Conservation (phyloP, 2,888 invertebrate genomes). For the Mantis religiosa region DNA sequence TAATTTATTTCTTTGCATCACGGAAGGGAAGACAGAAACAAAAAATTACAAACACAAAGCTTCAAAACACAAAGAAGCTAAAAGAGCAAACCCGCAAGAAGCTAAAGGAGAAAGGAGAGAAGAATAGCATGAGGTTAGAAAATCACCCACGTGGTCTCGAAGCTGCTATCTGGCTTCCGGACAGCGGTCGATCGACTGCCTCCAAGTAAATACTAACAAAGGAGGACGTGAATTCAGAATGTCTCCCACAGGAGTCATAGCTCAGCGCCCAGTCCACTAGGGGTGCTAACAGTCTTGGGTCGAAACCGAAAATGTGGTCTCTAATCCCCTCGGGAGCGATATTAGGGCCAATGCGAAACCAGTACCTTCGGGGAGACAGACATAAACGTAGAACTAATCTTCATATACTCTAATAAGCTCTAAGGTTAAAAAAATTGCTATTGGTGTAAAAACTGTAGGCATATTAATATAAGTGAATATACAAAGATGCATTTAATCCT, state of each 20-base stretch:
- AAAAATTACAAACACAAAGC: neutral
- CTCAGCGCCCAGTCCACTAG: neutral
- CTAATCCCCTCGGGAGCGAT: neutral
- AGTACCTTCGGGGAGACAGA: neutral
- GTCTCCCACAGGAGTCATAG: neutral
- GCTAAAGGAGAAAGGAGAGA: neutral
- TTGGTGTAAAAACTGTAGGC: too few relatives aligned
- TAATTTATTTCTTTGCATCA: too few relatives aligned
- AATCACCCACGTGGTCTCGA: neutral
- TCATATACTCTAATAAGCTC: neutral
- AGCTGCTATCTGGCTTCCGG: constrained; percentile 7
- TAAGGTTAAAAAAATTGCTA: too few relatives aligned
- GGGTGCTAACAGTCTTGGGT: neutral
- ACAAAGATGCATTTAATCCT: too few relatives aligned
- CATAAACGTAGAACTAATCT: neutral
- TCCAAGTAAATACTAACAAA: neutral
- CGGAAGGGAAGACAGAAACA: too few relatives aligned
- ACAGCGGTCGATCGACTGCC: neutral
- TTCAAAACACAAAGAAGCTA: neutral
- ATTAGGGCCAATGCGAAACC: neutral
- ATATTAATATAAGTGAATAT: too few relatives aligned
- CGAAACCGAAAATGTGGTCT: neutral
- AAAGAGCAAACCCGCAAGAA: too few relatives aligned
- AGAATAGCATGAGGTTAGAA: neutral
- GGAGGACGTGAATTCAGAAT: neutral